A percentile compares a stretch with the other conserved stretches of the same genome.
Conservation (phyloP, 2,888 invertebrate species). For the Synergus gifuensis region DNA sequence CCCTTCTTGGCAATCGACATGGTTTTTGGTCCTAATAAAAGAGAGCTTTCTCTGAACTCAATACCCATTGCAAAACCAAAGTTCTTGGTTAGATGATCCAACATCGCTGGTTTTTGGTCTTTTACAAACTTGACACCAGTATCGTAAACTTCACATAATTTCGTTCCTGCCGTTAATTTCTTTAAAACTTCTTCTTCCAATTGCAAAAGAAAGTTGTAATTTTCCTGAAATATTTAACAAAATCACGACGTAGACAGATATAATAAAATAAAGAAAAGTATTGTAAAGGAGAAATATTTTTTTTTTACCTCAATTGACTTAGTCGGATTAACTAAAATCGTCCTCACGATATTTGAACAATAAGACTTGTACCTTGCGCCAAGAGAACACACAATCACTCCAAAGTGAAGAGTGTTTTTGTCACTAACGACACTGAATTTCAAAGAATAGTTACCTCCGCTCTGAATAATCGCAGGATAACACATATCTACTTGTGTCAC, state of each 20-base stretch:
- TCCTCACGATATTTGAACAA: slow-evolving; percentile 98
- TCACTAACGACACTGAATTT: slow-evolving; percentile 98
- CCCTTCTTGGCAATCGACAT: slow-evolving; percentile 89
- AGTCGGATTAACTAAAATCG: slow-evolving; percentile 96
- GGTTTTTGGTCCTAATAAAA: slow-evolving; percentile 95
- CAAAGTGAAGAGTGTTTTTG: slow-evolving; percentile 96
- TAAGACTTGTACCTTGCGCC: slow-evolving; percentile 98
- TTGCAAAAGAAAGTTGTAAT: slow-evolving; percentile 94
- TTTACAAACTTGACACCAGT: slow-evolving; percentile 89
- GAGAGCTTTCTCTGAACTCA: slow-evolving; percentile 97
- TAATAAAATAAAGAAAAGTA: slow-evolving; percentile 34
- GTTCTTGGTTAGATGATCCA: slow-evolving; percentile 95
- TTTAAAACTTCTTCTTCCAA: slow-evolving; percentile 95
- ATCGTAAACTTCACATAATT: slow-evolving; percentile 93
- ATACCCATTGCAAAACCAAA: slow-evolving; percentile 99
- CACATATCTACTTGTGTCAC: slow-evolving; percentile 96
- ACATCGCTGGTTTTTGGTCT: slow-evolving; percentile 90
- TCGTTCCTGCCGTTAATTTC: slow-evolving; percentile 88
- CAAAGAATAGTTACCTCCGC: slow-evolving; percentile 97
- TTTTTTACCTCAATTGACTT: slow-evolving; percentile 80
- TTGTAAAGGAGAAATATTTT: not conserved
- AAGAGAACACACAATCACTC: slow-evolving; percentile 95
- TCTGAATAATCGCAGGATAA: slow-evolving; percentile 99
- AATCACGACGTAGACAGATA: not conserved
- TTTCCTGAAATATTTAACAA: slow-evolving; percentile 81